Percentiles rank a stretch among this genome's conserved stretches.
Evolutionary conservation across 2,113 vertebrate genomes (phyloP).

Genomic region (Pachypanchax playfairii): DNA sequence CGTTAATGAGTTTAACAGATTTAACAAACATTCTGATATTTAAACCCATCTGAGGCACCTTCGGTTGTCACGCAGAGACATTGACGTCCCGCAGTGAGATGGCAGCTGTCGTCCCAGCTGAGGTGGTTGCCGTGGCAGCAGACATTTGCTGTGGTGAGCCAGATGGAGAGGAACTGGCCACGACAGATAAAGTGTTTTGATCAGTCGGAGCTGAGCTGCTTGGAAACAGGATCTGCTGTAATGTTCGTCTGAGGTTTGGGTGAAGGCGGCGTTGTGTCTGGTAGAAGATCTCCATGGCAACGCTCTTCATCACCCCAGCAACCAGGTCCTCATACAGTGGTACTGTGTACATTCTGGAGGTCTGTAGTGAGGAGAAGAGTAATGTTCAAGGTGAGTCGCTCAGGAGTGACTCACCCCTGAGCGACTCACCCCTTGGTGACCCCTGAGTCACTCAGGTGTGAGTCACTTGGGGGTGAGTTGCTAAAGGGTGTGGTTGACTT

Average conservation of each 20-base stretch:
- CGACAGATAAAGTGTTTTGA: constrained; percentile 26
- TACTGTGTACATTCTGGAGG: constrained; percentile 97
- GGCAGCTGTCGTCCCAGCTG: constrained; percentile 61
- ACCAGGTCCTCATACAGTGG: constrained; percentile 96
- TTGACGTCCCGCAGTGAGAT: constrained; percentile 91
- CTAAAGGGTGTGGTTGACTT: too few relatives aligned
- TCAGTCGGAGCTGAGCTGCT: constrained; percentile 17
- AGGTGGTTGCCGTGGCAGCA: constrained; percentile 32
- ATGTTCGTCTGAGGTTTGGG: constrained; percentile 89
- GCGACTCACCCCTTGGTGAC: not conserved
- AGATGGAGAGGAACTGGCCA: constrained; percentile 67
- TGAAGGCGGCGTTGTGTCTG: constrained; percentile 93
- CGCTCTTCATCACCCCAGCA: constrained; percentile 89
- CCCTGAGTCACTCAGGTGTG: too few relatives aligned
- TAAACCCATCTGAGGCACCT: too few relatives aligned
- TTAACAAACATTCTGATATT: not conserved
- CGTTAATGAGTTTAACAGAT: too few relatives aligned
- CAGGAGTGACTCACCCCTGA: not conserved
- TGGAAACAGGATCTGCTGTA: constrained; percentile 94
- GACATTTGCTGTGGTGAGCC: constrained; percentile 69
- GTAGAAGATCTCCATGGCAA: constrained; percentile 93
- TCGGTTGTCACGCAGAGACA: constrained; percentile 84
- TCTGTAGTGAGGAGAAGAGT: constrained; percentile 71
- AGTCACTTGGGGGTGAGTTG: too few relatives aligned
- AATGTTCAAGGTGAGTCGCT: not conserved